Base-by-base conservation (phyloP, 2,113 vertebrate species). In the Ptilonorhynchus violaceus region DNA sequence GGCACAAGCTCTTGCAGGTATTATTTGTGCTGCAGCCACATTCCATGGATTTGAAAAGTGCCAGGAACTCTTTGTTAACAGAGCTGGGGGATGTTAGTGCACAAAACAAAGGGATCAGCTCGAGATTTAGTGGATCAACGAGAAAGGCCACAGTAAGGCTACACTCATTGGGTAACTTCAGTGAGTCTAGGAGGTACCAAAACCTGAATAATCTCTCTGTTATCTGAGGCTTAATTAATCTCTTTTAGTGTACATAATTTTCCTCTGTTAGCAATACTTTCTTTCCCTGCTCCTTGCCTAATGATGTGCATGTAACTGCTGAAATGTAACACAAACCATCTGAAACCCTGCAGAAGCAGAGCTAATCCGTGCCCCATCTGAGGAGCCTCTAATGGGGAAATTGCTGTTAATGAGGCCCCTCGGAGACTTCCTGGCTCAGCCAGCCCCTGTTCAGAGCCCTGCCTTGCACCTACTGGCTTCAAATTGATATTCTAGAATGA, bases 241-340 rank as follows among this genome's bases (percentile, higher is more conserved):
- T 50, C 13, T 68, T 53, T 15, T 22, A 47, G 14, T 27, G 25
- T 9, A 16, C 16, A 8, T 35, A 5, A 31, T 41, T 78, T 73
- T 63, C 68, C 24, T 60, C 33, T 20, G 12, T 49, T 68, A 52
- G 13, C 33, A 42, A 19, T 55, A 17, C 3, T 21, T 19, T 28
- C n/a, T 63, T 30, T 41, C 47, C 8, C 33, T 80, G 33, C 55
- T 58, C 16, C 76, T 0, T 20, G 21, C 75, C n/a, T 37, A 28
- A 21, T 31, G 15, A 56, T 52, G 17, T n/a, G 27, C 24, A 3
- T 0, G 0, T 7, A 24, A 6, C 13, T 13, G 3, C 28, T 62
- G 85, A 39, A 58, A 46, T 27, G 2, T 0, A 62, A 7, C 14
- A 53, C 15, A 19, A 21, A 31, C 31, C 25, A 3, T 10, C 5